A percentile compares a stretch with the other conserved stretches of the same genome.
phyloP scores from a whole-genome alignment of 2,113 vertebrate genomes.

The Rhinichthys klamathensis region DNA sequence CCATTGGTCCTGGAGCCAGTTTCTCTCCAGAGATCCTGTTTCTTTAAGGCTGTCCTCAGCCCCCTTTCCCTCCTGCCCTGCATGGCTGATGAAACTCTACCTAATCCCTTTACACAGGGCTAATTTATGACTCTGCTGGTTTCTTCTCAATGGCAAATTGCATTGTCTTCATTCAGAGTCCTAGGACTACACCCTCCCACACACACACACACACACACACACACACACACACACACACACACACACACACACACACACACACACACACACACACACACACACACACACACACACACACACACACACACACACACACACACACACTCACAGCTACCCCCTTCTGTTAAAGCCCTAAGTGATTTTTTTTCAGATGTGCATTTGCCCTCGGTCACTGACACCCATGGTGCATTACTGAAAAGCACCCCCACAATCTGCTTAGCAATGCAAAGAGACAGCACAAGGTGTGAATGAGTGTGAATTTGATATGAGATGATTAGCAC shows the following conservation, averaged over 20 bases:
- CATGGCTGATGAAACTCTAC: conserved; percentile 79
- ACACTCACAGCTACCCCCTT: conserved; percentile 40
- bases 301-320: neutral
- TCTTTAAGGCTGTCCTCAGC: conserved; percentile 74
- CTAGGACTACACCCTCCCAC: conserved; percentile 65
- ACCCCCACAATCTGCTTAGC: conserved; percentile 80
- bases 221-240: conserved; percentile 28
- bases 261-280: conserved; percentile 31
- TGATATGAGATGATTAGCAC: conserved; percentile 47
- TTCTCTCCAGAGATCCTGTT: conserved; percentile 62
- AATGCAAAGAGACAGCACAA: conserved; percentile 71
- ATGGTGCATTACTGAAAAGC: conserved; percentile 65
- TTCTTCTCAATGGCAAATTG: conserved; percentile 85
- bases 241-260: conserved; percentile 25
- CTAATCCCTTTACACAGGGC: conserved; percentile 83
- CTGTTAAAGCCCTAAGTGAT: conserved; percentile 29
- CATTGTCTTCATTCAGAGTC: conserved; percentile 85
- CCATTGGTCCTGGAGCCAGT: conserved; percentile 53
- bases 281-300: conserved; percentile 12
- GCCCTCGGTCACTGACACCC: conserved; percentile 68
- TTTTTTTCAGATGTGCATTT: conserved; percentile 50
- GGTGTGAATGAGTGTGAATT: conserved; percentile 46
- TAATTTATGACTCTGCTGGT: conserved; percentile 89
- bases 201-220: neutral
- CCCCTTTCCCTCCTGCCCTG: conserved; percentile 64